Evolutionary conservation across 2,888 invertebrate species (phyloP), one percentile per base, ranked within the genome.

Genomic region (Ganaspis brasiliensis): DNA sequence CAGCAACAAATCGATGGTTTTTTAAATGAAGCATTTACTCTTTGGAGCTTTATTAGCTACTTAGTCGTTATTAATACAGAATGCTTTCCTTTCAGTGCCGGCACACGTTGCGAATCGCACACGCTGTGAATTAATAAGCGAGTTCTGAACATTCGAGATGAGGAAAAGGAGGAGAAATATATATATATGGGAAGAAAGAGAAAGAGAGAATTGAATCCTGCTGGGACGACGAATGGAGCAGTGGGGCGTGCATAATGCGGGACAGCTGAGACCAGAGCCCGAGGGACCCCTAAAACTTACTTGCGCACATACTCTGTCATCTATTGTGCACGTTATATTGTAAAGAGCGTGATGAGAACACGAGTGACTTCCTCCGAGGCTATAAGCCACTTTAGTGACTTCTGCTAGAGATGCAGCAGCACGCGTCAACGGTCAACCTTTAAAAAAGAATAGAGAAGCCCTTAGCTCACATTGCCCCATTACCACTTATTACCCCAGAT

Each of bases 101-200:
- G n/a, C 75, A 35, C 21, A 71, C 61, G 76, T 73, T 71, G 40
- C 77, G 72, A 75, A 79, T 74, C 45, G 45, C 73, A 74, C 84
- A 82, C 83, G 86, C 84, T 82, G 87, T 87, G 90, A 89, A 90
- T 90, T 90, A 90, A 90, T 90, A 89, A 90, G 89, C 89, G 85
- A 84, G 86, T 85, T 89, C 84, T 82, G 81, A 85, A 85, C 84
- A 78, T 73, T 71, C 76, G 78, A 82, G 81, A 83, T 75, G 79
- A 78, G 79, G 80, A 79, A 74, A 83, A 76, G 77, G 74, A 76
- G 78, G 45, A 74, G 80, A 8, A 57, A 31, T 59, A 57, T 24
- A 57, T 12, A 24, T 1, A 26, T 14, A 26, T n/a, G 63, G 49
- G 72, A 49, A 75, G 45, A 52, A 24, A 61, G 63, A 74, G 56